Conservation (phyloP, 1,140 invertebrate genomes). For the Ostrea edulis region DNA sequence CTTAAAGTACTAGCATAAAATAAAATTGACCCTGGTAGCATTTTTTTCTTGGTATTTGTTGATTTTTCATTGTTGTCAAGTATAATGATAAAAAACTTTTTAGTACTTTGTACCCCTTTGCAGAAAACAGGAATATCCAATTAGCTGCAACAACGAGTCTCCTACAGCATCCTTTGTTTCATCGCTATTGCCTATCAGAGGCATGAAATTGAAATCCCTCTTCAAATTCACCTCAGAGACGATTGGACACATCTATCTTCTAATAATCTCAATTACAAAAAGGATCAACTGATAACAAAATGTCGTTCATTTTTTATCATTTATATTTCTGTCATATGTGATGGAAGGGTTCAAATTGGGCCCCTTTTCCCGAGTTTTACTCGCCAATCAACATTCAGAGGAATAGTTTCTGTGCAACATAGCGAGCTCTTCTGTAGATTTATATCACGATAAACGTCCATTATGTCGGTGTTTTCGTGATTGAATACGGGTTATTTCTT, state of each 20-base stretch:
- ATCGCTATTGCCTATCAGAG: not conserved
- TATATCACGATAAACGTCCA: slow-evolving; percentile 18
- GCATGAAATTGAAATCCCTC: slow-evolving; percentile 1
- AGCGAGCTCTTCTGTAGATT: slow-evolving; percentile 15
- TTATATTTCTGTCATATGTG: not conserved
- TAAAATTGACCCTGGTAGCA: too few relatives aligned
- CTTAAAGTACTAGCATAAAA: too few relatives aligned
- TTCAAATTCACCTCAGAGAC: not conserved
- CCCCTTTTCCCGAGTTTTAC: not conserved
- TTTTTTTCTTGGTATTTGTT: too few relatives aligned
- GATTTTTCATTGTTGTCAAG: too few relatives aligned
- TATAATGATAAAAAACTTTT: too few relatives aligned
- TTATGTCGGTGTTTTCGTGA: slow-evolving; percentile 31
- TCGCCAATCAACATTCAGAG: slow-evolving; percentile 11
- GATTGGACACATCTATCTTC: not conserved
- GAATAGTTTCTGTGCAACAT: slow-evolving; percentile 13
- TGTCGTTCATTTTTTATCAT: slow-evolving; percentile 29
- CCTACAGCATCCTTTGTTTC: not conserved
- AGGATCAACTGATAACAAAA: slow-evolving; percentile 12
- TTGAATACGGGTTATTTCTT: slow-evolving; percentile 41
- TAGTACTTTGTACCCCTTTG: too few relatives aligned
- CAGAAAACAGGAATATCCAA: not conserved
- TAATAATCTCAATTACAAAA: slow-evolving; percentile 6
- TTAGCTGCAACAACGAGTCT: not conserved
- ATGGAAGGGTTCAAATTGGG: slow-evolving; percentile 10